Base-by-base conservation (phyloP, 1,140 invertebrate genomes). In the Trinorchestia longiramus region DNA sequence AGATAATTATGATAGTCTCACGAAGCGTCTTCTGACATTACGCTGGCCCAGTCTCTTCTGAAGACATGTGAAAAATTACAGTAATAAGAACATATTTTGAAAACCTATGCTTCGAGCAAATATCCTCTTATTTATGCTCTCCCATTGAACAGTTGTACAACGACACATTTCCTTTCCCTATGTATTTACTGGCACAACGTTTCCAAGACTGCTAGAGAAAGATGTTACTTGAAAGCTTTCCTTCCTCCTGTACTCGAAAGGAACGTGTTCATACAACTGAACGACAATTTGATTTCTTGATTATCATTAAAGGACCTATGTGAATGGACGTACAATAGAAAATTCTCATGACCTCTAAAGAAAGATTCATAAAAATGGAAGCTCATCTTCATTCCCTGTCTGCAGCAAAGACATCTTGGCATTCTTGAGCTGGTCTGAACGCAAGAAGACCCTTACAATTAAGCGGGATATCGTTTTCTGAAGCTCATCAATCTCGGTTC, bases 401-500 rank as follows among this genome's bases (percentile, higher is more conserved):
- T 77, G 62, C 15, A 77, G 62, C 62, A 77, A 77, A 77, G 62
- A 77, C 62, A 28, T 77, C 62, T 77, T 36, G 62, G 62, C 36
- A 77, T 77, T 77, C 62, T 77, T 28, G 62, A 28, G 62, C 62
- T 90, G 41, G 88, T 42, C 41, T 90, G 36, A 42, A 43, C 88
- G 88, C 88, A 90, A 90, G 88, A 90, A 90, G 43, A 43, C 88
- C 43, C 88, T 90, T 90, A 43, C 92, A 94, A 94, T 94, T 94
- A 94, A 94, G 92, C 92, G 36, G 92, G 43, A 94, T 94, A 94
- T 94, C 92, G 92, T 94, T 94, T 94, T 94, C 92, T 94, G 92
- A 94, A 94, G 92, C 92, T 94, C 92, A 94, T 94, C 92, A 94
- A 94, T 94, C 92, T 94, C 92, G 92, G 92, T 94, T 94, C 92